Conservation (phyloP, 2,888 invertebrate species). For the Ceramica pisi region DNA sequence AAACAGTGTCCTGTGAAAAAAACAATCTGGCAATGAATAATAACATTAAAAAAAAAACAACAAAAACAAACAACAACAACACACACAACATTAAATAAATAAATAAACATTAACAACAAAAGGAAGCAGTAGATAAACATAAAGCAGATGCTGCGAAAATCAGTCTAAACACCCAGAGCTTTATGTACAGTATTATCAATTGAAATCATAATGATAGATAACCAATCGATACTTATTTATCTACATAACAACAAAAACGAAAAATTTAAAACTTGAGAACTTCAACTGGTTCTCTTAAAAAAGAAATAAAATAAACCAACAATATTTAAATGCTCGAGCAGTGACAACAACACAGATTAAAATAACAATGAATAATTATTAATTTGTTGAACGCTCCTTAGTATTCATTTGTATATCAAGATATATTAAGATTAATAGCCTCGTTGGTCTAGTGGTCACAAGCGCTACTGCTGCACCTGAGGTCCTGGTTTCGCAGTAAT, state of each 20-base stretch:
- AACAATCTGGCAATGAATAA: neutral
- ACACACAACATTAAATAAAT: too few relatives aligned
- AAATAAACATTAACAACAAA: slow-evolving; percentile 19
- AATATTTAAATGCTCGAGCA: neutral
- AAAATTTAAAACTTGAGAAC: neutral
- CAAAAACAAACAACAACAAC: too few relatives aligned
- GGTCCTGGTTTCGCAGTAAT: neutral
- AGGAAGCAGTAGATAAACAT: slow-evolving; percentile 2
- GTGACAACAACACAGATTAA: slow-evolving; percentile 4
- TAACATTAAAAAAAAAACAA: slow-evolving; percentile 13
- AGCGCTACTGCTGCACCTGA: neutral
- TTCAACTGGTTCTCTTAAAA: slow-evolving; percentile 20
- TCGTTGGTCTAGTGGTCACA: neutral
- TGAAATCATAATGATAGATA: slow-evolving; percentile 12
- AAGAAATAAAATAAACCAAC: slow-evolving; percentile 18
- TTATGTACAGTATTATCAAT: neutral
- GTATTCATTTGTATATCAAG: slow-evolving; percentile 17
- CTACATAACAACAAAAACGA: neutral
- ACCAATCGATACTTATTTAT: neutral
- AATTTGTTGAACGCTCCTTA: slow-evolving; percentile 23
- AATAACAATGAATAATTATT: slow-evolving; percentile 24
- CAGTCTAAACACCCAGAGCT: slow-evolving; percentile 7
- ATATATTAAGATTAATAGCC: slow-evolving; percentile 22
- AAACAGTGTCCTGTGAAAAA: neutral
- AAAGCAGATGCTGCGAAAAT: neutral